Conservation (phyloP, 2,113 vertebrate genomes). For the Furnarius figulus region DNA sequence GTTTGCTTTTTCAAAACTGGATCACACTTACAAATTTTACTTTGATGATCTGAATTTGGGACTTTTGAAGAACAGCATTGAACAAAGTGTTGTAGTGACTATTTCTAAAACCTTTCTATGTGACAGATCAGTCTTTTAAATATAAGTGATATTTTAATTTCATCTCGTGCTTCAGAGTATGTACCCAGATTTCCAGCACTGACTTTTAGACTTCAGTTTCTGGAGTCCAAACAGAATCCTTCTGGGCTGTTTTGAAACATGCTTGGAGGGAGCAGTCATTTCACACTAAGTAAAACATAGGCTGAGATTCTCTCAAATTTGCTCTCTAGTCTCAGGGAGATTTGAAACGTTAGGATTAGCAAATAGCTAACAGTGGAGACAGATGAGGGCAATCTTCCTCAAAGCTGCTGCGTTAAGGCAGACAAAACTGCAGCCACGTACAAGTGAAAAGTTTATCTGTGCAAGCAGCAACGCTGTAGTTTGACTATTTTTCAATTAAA, state of each 20-base stretch:
- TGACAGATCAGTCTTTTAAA: neutral
- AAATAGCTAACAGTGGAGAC: constrained; percentile 22
- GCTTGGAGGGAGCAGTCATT: neutral
- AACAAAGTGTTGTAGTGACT: neutral
- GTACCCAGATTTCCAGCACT: neutral
- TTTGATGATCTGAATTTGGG: neutral
- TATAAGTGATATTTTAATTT: neutral
- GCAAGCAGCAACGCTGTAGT: constrained; percentile 19
- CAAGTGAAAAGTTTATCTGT: constrained; percentile 59
- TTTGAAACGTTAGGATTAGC: constrained; percentile 14
- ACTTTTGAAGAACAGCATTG: neutral
- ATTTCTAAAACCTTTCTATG: neutral
- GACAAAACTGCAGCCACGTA: constrained; percentile 10
- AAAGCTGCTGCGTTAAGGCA: constrained; percentile 37
- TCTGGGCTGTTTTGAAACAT: neutral
- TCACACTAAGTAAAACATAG: neutral
- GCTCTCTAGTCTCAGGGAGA: neutral
- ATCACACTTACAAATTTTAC: neutral
- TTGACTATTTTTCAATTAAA: constrained; percentile 67
- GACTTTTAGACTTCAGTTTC: neutral
- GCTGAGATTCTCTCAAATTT: neutral
- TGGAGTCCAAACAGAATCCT: neutral
- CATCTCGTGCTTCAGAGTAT: neutral
- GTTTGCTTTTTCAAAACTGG: neutral
- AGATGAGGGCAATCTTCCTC: constrained; percentile 50